Evolutionary conservation across 1,140 invertebrate species (phyloP).

Genomic region (Cataglyphis hispanica): DNA sequence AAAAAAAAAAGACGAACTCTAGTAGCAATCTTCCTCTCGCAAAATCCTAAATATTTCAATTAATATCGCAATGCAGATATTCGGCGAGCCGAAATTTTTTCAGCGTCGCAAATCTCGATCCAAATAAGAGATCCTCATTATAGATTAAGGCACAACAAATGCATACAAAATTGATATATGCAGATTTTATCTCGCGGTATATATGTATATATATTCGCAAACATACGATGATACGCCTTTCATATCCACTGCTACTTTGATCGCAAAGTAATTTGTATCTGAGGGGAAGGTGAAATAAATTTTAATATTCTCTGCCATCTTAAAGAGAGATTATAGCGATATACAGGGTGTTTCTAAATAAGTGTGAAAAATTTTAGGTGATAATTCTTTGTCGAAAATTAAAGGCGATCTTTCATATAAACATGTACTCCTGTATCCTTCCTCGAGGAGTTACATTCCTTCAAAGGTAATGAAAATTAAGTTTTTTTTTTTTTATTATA

Average conservation of each 20-base stretch:
- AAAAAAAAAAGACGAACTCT: neutral
- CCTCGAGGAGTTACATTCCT: no score
- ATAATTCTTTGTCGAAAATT: no score
- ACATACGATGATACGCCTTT: neutral
- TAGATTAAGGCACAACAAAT: slow-evolving; percentile 51
- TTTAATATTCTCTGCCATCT: neutral
- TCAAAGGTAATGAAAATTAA: no score
- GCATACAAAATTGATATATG: slow-evolving; percentile 50
- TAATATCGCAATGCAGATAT: slow-evolving; percentile 13
- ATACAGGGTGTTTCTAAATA: no score
- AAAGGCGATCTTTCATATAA: no score
- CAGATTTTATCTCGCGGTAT: slow-evolving; percentile 47
- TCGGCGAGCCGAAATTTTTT: neutral
- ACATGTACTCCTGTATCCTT: no score
- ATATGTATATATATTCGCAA: neutral
- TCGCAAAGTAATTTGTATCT: slow-evolving; percentile 5
- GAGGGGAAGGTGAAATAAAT: neutral
- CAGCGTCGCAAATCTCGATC: neutral
- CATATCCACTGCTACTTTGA: neutral
- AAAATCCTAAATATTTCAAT: slow-evolving; percentile 46
- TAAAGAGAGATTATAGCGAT: neutral
- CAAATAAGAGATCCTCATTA: slow-evolving; percentile 57
- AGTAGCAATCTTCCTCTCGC: slow-evolving; percentile 1
- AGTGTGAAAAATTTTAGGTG: no score
- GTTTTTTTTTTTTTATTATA: no score